Conservation (phyloP, 2,888 invertebrate genomes). For the Abscondita cerata region DNA sequence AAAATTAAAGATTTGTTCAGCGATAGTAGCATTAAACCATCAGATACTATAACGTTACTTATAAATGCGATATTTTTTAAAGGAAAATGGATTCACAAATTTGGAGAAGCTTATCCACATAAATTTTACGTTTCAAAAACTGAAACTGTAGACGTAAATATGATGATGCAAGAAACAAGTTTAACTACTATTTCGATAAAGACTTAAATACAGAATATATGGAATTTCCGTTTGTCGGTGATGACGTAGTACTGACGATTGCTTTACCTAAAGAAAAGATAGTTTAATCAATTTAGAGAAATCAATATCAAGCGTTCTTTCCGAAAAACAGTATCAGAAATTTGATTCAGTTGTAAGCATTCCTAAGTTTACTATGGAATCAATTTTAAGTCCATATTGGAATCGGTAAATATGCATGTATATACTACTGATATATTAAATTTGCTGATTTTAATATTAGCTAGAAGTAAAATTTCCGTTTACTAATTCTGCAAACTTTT, state of each 20-base stretch:
- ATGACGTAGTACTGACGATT: conserved; percentile 39
- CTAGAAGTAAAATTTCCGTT: conserved; percentile 37
- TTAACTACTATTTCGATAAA: conserved; percentile 46
- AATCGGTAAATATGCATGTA: conserved; percentile 62
- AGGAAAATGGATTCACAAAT: conserved; percentile 45
- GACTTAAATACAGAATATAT: conserved; percentile 48
- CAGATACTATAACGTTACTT: conserved; percentile 46
- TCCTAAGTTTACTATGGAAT: conserved; percentile 42
- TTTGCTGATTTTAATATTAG: conserved; percentile 12
- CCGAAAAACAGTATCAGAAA: conserved; percentile 11
- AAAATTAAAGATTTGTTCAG: conserved; percentile 50
- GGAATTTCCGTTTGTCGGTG: conserved; percentile 45
- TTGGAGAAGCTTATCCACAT: conserved; percentile 14
- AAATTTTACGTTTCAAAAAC: conserved; percentile 35
- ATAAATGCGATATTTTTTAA: conserved; percentile 54
- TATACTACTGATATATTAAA: neutral
- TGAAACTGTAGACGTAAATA: conserved; percentile 44
- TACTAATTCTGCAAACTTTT: conserved; percentile 41
- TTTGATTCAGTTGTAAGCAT: conserved; percentile 34
- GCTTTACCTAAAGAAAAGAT: conserved; percentile 38
- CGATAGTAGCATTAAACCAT: conserved; percentile 37
- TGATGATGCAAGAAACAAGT: conserved; percentile 46
- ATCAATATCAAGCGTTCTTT: conserved; percentile 27
- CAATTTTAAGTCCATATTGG: conserved; percentile 64
- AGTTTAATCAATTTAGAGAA: conserved; percentile 36